These are phyloP conservation scores for Lordiphosa clarofinis DNA, from an alignment of 1,140 invertebrate genomes.

Conservation along the genomic window DNA sequence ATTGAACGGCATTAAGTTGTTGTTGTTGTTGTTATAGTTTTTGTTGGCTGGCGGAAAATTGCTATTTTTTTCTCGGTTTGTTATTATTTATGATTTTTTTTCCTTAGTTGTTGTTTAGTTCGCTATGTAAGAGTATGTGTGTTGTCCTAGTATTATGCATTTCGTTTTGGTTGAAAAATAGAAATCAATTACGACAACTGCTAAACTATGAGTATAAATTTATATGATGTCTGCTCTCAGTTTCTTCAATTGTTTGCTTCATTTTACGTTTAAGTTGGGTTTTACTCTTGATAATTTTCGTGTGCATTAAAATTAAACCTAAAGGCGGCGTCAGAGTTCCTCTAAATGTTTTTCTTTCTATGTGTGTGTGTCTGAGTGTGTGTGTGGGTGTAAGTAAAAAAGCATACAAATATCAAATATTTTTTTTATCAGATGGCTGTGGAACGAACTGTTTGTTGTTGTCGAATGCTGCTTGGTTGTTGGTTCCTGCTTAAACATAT, in stretches of 20 bases:
- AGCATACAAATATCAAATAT: slow-evolving; percentile 74
- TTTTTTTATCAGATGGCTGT: slow-evolving; percentile 47
- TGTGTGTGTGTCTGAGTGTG: slow-evolving; percentile 33
- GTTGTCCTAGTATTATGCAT: slow-evolving; percentile 40
- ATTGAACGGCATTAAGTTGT: slow-evolving; percentile 59
- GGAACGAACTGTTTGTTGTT: slow-evolving; percentile 45
- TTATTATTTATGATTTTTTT: slow-evolving; percentile 25
- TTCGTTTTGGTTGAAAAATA: slow-evolving; percentile 57
- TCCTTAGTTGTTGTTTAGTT: slow-evolving; percentile 10
- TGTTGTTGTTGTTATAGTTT: slow-evolving; percentile 42
- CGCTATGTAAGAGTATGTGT: slow-evolving; percentile 60
- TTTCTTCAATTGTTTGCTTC: slow-evolving; percentile 28
- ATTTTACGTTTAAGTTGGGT: slow-evolving; percentile 41
- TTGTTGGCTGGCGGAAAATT: slow-evolving; percentile 51
- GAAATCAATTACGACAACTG: slow-evolving; percentile 63
- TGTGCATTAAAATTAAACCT: slow-evolving; percentile 61
- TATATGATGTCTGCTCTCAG: slow-evolving; percentile 35
- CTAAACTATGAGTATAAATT: slow-evolving; percentile 72
- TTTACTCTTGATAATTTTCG: slow-evolving; percentile 34
- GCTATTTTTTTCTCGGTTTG: slow-evolving; percentile 35
- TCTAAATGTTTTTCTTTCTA: slow-evolving; percentile 41
- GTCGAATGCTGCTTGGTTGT: slow-evolving; percentile 46
- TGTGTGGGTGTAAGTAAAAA: slow-evolving; percentile 64
- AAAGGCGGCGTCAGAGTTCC: slow-evolving; percentile 41
- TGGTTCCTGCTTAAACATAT: slow-evolving; percentile 64